A percentile compares a stretch with the other conserved stretches of the same genome.
Conservation (phyloP, 2,888 invertebrate species). For the Cheilosia soror region DNA sequence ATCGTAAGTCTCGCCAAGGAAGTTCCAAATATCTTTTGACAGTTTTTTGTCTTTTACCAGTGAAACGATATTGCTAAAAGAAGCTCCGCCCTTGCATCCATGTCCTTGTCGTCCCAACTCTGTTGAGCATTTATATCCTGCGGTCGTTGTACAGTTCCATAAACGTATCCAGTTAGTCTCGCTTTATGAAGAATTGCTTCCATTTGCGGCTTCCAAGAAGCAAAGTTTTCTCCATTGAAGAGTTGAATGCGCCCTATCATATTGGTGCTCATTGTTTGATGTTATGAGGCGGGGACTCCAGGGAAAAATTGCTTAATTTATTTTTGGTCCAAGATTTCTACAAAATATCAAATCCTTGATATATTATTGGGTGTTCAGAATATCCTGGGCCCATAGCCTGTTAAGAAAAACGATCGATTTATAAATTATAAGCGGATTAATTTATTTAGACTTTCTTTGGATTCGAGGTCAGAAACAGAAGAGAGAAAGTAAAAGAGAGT, state of each 20-base stretch:
- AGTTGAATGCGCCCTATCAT: slow-evolving; percentile 3
- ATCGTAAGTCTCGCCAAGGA: slow-evolving; percentile 48
- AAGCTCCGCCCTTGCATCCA: slow-evolving; percentile 37
- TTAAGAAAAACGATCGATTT: neutral
- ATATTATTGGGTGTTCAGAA: neutral
- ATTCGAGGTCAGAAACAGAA: too few species aligned
- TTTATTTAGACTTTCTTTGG: too few species aligned
- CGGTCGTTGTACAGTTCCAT: neutral
- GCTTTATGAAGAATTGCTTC: slow-evolving; percentile 37
- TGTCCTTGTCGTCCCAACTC: slow-evolving; percentile 40
- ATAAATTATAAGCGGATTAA: too few species aligned
- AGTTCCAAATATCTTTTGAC: slow-evolving; percentile 59
- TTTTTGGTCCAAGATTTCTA: neutral
- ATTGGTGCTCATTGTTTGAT: neutral
- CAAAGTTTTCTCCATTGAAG: slow-evolving; percentile 31
- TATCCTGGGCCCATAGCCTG: slow-evolving; percentile 3
- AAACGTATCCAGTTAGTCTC: neutral
- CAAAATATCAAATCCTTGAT: neutral
- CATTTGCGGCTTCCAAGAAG: slow-evolving; percentile 45
- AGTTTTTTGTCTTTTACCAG: slow-evolving; percentile 46
- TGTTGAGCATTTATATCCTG: neutral
- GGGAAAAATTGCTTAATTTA: neutral
- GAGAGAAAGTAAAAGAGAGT: too few species aligned
- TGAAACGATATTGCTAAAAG: slow-evolving; percentile 29
- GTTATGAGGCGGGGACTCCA: neutral